A percentile compares a stretch with the other conserved stretches of the same genome.
Conservation (phyloP, 2,113 vertebrate species). For the Cisticola juncidis region DNA sequence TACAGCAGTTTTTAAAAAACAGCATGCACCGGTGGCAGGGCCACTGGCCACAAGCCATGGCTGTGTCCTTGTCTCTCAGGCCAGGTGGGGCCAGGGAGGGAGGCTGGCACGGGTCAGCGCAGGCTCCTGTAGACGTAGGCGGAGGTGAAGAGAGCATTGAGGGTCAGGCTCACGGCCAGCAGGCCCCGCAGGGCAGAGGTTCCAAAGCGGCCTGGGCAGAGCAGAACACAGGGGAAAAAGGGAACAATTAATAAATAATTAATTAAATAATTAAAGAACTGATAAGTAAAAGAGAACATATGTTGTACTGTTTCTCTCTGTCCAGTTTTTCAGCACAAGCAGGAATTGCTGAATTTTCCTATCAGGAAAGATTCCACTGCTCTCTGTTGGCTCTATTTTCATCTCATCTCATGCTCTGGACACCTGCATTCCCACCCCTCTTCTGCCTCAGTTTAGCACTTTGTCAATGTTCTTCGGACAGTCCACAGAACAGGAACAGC, state of each 20-base stretch:
- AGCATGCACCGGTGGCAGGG: slow-evolving; percentile 21
- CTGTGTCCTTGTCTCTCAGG: not conserved
- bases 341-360: not conserved
- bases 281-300: not conserved
- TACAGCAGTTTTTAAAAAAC: not conserved
- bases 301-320: not conserved
- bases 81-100: not conserved
- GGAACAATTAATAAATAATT: not conserved
- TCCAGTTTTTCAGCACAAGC: not conserved
- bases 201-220: slow-evolving; percentile 70
- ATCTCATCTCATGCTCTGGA: not conserved
- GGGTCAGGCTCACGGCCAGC: slow-evolving; percentile 82
- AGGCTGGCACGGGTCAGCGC: slow-evolving; percentile 49
- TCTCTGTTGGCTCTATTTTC: not conserved
- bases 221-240: not conserved
- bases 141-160: slow-evolving; percentile 84
- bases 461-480: not conserved
- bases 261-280: not conserved
- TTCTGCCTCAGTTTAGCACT: not conserved
- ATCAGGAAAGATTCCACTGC: not conserved
- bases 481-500: not conserved
- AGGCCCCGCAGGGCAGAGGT: slow-evolving; percentile 75
- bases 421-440: not conserved
- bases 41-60: not conserved
- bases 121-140: slow-evolving; percentile 85